Evolutionary conservation across 2,888 invertebrate species (phyloP).

Genomic region (Cryptophagus acutangulus): DNA sequence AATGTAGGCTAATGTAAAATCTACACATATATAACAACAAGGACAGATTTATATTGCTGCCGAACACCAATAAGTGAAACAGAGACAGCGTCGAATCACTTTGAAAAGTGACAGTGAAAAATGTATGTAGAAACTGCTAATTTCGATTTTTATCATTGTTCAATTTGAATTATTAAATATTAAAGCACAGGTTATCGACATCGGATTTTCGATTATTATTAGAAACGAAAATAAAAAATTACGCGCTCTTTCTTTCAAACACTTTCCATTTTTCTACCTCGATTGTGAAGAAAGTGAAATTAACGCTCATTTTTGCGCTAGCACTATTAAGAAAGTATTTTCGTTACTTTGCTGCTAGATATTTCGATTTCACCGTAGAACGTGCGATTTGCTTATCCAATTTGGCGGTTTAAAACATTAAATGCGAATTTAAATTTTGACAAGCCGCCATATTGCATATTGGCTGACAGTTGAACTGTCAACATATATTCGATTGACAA

Average conservation of each 20-base stretch:
- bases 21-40: background rate
- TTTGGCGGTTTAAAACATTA: too few species aligned
- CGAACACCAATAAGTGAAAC: conserved; percentile 20
- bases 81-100: conserved; percentile 14
- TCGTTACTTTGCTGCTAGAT: background rate
- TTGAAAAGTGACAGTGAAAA: conserved; percentile 41
- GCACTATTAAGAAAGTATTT: background rate
- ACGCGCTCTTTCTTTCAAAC: too few species aligned
- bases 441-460: too few species aligned
- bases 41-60: conserved; percentile 11
- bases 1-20: conserved; percentile 35
- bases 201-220: conserved; percentile 24
- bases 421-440: too few species aligned
- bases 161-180: background rate
- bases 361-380: background rate
- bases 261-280: conserved; percentile 22
- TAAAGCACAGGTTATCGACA: conserved; percentile 31
- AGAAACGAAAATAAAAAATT: too few species aligned
- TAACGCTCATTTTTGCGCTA: too few species aligned
- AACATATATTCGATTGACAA: too few species aligned
- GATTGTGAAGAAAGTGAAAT: conserved; percentile 25
- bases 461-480: too few species aligned
- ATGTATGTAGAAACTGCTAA: conserved; percentile 25
- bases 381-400: too few species aligned
- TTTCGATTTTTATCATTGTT: conserved; percentile 6